A percentile compares a stretch with the other conserved stretches of the same genome.
Conservation (phyloP, 2,888 invertebrate genomes). For the Priocnemis perturbator region DNA sequence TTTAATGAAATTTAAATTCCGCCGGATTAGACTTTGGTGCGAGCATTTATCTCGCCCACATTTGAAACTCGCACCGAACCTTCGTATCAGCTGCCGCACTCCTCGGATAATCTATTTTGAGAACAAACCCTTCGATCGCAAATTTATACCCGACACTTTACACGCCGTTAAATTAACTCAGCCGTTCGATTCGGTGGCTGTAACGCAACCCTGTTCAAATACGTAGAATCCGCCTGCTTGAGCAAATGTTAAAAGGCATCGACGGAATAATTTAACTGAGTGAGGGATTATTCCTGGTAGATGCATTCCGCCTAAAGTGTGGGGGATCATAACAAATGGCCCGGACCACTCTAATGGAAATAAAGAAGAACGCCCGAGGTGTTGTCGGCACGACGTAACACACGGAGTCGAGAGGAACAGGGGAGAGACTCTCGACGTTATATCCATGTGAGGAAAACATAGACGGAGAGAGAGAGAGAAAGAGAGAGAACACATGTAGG, state of each 20-base stretch:
- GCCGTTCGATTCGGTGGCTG: too few species aligned
- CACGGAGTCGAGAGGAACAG: not conserved
- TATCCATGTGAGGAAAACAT: constrained; percentile 25
- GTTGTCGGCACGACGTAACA: constrained; percentile 41
- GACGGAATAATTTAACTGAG: constrained; percentile 53
- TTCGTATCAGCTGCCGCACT: too few species aligned
- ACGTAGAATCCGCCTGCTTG: not conserved
- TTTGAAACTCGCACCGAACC: too few species aligned
- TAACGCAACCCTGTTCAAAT: too few species aligned
- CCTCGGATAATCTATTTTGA: too few species aligned
- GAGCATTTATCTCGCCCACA: too few species aligned
- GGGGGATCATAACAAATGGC: constrained; percentile 59
- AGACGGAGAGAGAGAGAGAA: not conserved
- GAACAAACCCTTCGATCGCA: too few species aligned
- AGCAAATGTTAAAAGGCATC: constrained; percentile 36
- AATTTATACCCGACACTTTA: too few species aligned
- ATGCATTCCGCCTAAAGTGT: constrained; percentile 23
- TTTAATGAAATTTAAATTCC: too few species aligned
- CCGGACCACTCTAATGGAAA: constrained; percentile 57
- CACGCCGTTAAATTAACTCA: too few species aligned
- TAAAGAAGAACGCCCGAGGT: constrained; percentile 51
- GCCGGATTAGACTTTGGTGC: too few species aligned
- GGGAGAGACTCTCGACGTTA: not conserved
- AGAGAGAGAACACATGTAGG: constrained; percentile 10
- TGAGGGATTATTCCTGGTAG: constrained; percentile 45